These are phyloP conservation scores for Cassiopea xamachana DNA, from an alignment of 30 jellyfish, hydroid and myxozoan species.

Conservation along the genomic window DNA sequence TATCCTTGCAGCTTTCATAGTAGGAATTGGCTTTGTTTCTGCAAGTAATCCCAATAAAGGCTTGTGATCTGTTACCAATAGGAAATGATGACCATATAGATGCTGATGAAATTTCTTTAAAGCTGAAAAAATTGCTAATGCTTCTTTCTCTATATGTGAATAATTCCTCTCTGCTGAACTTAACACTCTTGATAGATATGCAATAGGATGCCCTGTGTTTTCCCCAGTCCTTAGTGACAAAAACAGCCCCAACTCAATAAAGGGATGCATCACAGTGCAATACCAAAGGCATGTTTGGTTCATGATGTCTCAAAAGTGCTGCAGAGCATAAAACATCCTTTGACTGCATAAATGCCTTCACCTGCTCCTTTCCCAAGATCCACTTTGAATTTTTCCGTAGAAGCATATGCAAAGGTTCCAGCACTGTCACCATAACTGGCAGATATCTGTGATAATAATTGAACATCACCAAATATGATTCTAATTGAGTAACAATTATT, in stretches of 20 bases:
- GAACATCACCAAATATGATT: constrained; percentile 43
- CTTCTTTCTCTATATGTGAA: constrained; percentile 62
- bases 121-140: constrained; percentile 59
- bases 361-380: constrained; percentile 39
- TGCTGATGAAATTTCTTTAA: constrained; percentile 65
- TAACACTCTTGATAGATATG: constrained; percentile 57
- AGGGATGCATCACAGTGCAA: constrained; percentile 69
- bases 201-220: constrained; percentile 52
- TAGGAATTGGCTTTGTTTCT: constrained; percentile 55
- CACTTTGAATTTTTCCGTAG: constrained; percentile 38
- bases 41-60: constrained; percentile 49
- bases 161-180: constrained; percentile 60
- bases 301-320: constrained; percentile 66
- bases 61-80: constrained; percentile 64
- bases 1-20: constrained; percentile 54
- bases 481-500: constrained; percentile 49
- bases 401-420: constrained; percentile 55
- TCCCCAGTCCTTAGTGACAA: constrained; percentile 26
- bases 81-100: constrained; percentile 47
- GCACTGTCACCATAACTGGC: constrained; percentile 35
- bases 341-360: constrained; percentile 26
- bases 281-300: constrained; percentile 25
- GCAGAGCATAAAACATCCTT: constrained; percentile 51
- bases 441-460: constrained; percentile 25
- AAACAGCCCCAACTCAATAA: constrained; percentile 82